Base-by-base conservation (phyloP, 2,797 vertebrate genomes). In the Notolepis coatsorum region DNA sequence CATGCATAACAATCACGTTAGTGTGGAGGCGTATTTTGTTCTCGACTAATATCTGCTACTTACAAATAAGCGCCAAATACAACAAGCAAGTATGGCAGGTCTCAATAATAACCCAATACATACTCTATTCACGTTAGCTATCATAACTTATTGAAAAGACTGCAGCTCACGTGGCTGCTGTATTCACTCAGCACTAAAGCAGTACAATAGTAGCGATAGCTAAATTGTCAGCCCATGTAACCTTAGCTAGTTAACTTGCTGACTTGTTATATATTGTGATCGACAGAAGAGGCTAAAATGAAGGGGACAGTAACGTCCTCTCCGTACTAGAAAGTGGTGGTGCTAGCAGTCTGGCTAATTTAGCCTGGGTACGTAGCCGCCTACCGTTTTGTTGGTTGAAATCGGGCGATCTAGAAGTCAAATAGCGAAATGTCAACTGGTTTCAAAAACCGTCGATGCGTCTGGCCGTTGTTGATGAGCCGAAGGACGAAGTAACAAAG, bases 271-370 rank as follows among this genome's bases (percentile, higher is more conserved):
- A 39, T 13, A n/a, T n/a, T n/a, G n/a, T n/a, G n/a, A n/a, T n/a
- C n/a, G n/a, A n/a, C 31, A 50, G 8, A n/a, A 38, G 6, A 66
- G 8, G 39, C 39, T 47, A 0, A 53, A 59, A 45, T 42, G 37
- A 41, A 15, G 47, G 47, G 27, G 37, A 77, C 38, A 39, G 10
- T 12, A 65, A 66, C 39, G 42, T 18, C 49, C 45, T 27, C 49
- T 72, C 69, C 21, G 41, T 15, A 23, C 10, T 10, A 59, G 45
- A 69, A 73, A 82, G 72, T 73, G 71, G 17, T 50, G 48, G 54
- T 45, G 83, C 62, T 90, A 90, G 84, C 87, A 61, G 60, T 54
- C n/a, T 7, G 58, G 85, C 87, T 90, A 88, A 65, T 78, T 70
- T 74, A 79, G 86, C 84, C 60, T 33, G 53, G 38, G 74, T 77